A percentile compares a stretch with the other conserved stretches of the same genome.
Conservation (phyloP, 2,888 invertebrate genomes). For the Drosophila multiciliata region DNA sequence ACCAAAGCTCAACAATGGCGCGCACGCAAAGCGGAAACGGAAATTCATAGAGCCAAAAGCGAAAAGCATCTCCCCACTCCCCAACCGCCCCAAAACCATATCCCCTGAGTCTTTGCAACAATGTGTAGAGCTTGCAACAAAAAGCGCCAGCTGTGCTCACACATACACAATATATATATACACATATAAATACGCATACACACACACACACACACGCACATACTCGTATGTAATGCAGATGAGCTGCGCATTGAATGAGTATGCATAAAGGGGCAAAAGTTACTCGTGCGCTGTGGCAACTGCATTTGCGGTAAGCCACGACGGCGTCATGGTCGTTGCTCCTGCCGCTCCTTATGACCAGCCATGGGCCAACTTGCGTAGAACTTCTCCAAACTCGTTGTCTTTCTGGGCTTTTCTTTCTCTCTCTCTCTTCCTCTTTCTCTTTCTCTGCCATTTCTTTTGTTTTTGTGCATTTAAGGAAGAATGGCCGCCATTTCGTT, state of each 20-base stretch:
- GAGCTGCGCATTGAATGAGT: constrained; percentile 59
- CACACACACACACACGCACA: constrained; percentile 16
- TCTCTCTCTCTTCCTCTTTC: constrained; percentile 10
- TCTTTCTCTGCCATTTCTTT: constrained; percentile 30
- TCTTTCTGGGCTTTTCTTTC: constrained; percentile 13
- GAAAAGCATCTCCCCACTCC: constrained; percentile 5
- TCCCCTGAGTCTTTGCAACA: constrained; percentile 44
- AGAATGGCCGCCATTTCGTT: constrained; percentile 51
- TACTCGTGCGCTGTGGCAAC: constrained; percentile 65
- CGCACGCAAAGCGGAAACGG: constrained; percentile 63
- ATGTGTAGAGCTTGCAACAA: constrained; percentile 51
- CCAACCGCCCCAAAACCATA: background rate
- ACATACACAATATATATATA: background rate
- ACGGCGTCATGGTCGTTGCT: constrained; percentile 64
- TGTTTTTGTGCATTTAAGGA: constrained; percentile 56
- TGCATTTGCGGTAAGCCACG: constrained; percentile 73
- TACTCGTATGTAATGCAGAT: constrained; percentile 61
- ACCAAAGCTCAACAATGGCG: constrained; percentile 49
- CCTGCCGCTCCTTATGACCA: constrained; percentile 22
- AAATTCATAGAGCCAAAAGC: constrained; percentile 53
- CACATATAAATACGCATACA: constrained; percentile 1
- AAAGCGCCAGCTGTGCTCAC: constrained; percentile 42
- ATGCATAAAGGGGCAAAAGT: constrained; percentile 65
- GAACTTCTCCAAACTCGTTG: constrained; percentile 1
- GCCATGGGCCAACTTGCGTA: background rate